Percentiles rank a stretch among this genome's conserved stretches.
phyloP scores from a whole-genome alignment of 2,888 invertebrate species.

The Polia nebulosa region DNA sequence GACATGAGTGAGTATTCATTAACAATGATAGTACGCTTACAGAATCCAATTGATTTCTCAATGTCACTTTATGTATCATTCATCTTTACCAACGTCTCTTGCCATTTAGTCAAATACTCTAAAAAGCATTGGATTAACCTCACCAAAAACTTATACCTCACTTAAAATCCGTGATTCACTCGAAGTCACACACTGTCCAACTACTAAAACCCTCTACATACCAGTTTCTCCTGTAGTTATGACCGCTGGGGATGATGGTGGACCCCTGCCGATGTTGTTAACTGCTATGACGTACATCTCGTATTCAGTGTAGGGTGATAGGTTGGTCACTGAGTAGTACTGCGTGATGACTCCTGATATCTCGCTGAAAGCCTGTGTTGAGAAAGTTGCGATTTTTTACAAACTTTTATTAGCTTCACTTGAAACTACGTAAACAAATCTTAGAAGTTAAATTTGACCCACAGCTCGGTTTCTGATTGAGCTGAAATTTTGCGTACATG shows the following conservation, averaged over 20 bases:
- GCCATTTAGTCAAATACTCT: background rate
- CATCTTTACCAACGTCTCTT: background rate
- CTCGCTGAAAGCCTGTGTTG: constrained; percentile 95
- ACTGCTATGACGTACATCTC: constrained; percentile 99
- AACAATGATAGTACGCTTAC: background rate
- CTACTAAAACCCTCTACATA: constrained; percentile 85
- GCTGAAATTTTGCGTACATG: too few relatives aligned
- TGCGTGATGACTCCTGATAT: constrained; percentile 98
- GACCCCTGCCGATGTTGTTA: constrained; percentile 98
- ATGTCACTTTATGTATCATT: constrained; percentile 4
- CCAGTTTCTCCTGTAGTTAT: constrained; percentile 99
- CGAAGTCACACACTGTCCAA: constrained; percentile 19
- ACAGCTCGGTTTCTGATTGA: too few relatives aligned
- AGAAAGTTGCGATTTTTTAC: too few relatives aligned
- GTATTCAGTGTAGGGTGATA: constrained; percentile 98
- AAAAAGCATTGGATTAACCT: background rate
- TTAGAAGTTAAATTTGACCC: too few relatives aligned
- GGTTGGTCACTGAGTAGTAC: constrained; percentile 97
- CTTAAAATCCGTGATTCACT: constrained; percentile 17
- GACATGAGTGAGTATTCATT: too few relatives aligned
- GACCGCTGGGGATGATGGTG: constrained; percentile 96
- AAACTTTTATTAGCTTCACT: too few relatives aligned
- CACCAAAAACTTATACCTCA: constrained; percentile 2
- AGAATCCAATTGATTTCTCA: too few relatives aligned
- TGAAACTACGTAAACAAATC: too few relatives aligned